Evolutionary conservation across 2,888 invertebrate genomes (phyloP).

Genomic region (Hydropsyche betteni): DNA sequence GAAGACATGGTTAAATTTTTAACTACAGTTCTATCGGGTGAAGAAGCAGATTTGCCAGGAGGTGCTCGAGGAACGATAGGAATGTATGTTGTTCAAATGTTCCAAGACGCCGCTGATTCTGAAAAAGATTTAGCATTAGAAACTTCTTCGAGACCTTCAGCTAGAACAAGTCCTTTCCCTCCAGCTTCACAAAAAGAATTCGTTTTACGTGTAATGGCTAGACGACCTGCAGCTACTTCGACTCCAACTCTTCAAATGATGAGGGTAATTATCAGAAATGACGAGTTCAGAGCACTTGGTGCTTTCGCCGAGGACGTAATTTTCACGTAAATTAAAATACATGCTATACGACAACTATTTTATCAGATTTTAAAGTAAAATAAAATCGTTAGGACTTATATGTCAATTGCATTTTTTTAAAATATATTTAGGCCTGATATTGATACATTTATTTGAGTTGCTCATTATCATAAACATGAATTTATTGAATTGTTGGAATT

Average conservation of each 20-base stretch:
- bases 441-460: no score
- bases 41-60: constrained; percentile 69
- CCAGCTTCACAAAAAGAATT: constrained; percentile 46
- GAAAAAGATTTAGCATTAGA: constrained; percentile 54
- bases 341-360: no score
- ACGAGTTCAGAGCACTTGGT: constrained; percentile 77
- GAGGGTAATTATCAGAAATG: constrained; percentile 73
- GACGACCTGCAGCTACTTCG: constrained; percentile 70
- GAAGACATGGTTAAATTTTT: constrained; percentile 60
- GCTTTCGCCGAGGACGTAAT: constrained; percentile 83
- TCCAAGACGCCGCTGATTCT: constrained; percentile 61
- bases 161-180: constrained; percentile 38
- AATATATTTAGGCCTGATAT: no score
- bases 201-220: constrained; percentile 52
- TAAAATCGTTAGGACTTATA: no score
- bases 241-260: constrained; percentile 72
- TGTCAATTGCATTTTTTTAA: no score
- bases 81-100: constrained; percentile 66
- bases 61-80: constrained; percentile 67
- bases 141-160: constrained; percentile 54
- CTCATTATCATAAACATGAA: no score
- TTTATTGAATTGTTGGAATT: no score
- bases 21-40: constrained; percentile 64
- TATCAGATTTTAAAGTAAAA: no score
- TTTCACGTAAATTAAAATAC: constrained; percentile 62